Evolutionary conservation across 2,888 invertebrate genomes (phyloP), one percentile per base, ranked within the genome.

Genomic region (Tanytarsus gracilentus): DNA sequence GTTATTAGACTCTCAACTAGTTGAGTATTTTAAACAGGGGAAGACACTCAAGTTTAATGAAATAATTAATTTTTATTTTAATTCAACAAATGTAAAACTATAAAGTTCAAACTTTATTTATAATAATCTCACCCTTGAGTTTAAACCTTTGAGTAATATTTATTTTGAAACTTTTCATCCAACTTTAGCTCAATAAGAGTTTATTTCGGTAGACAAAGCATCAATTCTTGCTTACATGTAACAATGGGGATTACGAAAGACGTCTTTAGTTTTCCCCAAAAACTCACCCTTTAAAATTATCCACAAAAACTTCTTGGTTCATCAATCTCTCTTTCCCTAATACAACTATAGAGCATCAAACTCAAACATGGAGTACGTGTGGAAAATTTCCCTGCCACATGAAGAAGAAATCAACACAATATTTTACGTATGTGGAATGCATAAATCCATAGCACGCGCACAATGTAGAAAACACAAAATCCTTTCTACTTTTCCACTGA

Each of bases 221-320:
- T 55, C 40, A 55, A 40, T 55, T n/a, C n/a, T n/a, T n/a, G n/a
- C n/a, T n/a, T n/a, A n/a, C n/a, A 55, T 33, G 40, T 39, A 25
- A 55, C 55, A 55, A 55, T 40, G 26, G 55, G 55, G 55, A 55
- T 55, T 55, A 55, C 27, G 9, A 39, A 55, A 55, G 55, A 55
- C 55, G n/a, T 25, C 16, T 23, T 23, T 11, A 9, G 30, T 9
- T 33, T 18, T 21, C 23, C 33, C n/a, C 16, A 3, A 11, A 14
- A 4, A 4, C n/a, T 30, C n/a, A 4, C n/a, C n/a, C 4, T 30
- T 11, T 29, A 4, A 14, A 14, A 16, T 30, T 52, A 30, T 52
- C 33, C 33, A 27, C n/a, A 21, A 11, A 52, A 52, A 21, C 33
- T 30, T 33, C 9, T 11, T 2, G 18, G 25, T 55, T 55, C 55